Base-by-base conservation (phyloP, 2,113 vertebrate species). In the Hypanus sabinus region DNA sequence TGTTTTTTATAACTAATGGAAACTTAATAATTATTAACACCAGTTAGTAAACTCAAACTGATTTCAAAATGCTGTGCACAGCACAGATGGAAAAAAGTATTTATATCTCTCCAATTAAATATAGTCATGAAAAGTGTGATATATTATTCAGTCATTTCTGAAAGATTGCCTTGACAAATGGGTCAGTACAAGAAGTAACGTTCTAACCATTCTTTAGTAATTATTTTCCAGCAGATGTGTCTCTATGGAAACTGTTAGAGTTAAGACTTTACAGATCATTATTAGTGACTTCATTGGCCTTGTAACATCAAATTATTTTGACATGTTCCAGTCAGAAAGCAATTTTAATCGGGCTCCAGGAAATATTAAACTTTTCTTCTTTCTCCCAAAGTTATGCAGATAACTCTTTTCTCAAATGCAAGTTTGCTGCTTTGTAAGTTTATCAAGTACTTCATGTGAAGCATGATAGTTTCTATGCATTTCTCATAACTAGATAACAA, bases 301-400 rank as follows among this genome's bases (percentile, higher is more conserved):
- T 87, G 83, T 62, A 87, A 87, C 83, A 60, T 62, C 83, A 87
- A 87, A 62, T 60, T 87, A 87, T 87, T 87, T 60, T 87, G 83
- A 87, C 83, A 87, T 62, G 55, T 87, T 87, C 55, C 83, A 60
- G 27, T 87, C 11, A 87, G 55, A 87, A 87, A 57, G 57, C 24
- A 60, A 11, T 60, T 85, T 87, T 60, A 87, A 87, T 87, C 55
- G 57, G 83, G 55, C 83, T 87, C 83, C 22, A 62, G 83, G 55
- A 55, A 60, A 55, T 30, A 87, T 87, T 60, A 87, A 87, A 87
- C 83, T 24, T 27, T 87, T 16, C 81, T 57, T 27, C 57, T 57
- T 60, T 85, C 55, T 60, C 46, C 6, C 24, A 57, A 85, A 85
- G 55, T 46, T 20, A 20, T 55, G 3, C 22, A 55, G 38, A 83